Conservation (phyloP, 2,888 invertebrate species). For the Iselma pallidipennis region DNA sequence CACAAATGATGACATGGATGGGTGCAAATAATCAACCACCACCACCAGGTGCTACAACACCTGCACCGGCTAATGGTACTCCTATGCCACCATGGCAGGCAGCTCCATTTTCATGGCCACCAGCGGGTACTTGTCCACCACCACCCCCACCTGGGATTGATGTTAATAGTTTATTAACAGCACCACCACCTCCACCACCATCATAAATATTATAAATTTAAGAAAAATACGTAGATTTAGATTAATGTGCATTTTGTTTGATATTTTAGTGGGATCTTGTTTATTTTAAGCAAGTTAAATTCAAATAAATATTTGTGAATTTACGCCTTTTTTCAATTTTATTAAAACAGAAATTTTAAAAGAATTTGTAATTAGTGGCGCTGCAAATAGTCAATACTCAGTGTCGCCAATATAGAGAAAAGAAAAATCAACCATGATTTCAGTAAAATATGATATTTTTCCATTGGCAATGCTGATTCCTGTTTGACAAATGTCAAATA, state of each 20-base stretch:
- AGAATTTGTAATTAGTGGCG: too few relatives aligned
- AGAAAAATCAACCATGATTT: too few relatives aligned
- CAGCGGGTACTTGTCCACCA: conserved; percentile 54
- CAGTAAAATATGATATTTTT: too few relatives aligned
- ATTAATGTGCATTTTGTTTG: not conserved
- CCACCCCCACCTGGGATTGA: conserved; percentile 60
- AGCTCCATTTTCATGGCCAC: conserved; percentile 58
- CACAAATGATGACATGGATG: conserved; percentile 61
- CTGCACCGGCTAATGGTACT: conserved; percentile 23
- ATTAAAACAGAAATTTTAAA: too few relatives aligned
- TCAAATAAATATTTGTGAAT: not conserved
- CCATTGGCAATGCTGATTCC: too few relatives aligned
- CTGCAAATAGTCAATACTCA: too few relatives aligned
- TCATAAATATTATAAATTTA: conserved; percentile 19
- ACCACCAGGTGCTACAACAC: conserved; percentile 52
- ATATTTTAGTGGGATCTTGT: not conserved
- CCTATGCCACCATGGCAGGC: conserved; percentile 47
- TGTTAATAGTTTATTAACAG: conserved; percentile 62
- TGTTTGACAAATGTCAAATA: too few relatives aligned
- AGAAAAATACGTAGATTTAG: not conserved
- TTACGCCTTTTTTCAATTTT: too few relatives aligned
- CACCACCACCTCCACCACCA: conserved; percentile 71
- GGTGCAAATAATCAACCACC: conserved; percentile 56
- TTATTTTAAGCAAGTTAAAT: not conserved
- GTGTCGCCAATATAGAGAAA: too few relatives aligned